Conservation (phyloP, 2,113 vertebrate genomes). For the Boulengeromyrus knoepffleri region DNA sequence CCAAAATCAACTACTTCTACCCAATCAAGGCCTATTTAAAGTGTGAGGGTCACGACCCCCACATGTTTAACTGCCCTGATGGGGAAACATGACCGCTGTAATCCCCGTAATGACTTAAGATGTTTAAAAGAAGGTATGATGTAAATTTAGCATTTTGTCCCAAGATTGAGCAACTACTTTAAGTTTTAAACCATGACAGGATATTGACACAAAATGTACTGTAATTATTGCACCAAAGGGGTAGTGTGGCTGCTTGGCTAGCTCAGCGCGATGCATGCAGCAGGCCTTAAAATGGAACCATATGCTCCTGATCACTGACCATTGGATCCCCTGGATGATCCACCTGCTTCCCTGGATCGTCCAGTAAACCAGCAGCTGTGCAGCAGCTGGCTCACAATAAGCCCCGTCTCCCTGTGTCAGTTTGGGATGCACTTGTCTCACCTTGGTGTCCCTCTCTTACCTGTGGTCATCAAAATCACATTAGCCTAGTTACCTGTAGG, state of each 20-base stretch:
- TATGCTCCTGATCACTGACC: conserved; percentile 18
- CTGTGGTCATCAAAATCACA: background rate
- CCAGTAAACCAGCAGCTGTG: conserved; percentile 23
- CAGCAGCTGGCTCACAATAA: conserved; percentile 15
- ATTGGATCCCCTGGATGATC: conserved; percentile 20
- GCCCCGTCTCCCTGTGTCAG: conserved; percentile 8
- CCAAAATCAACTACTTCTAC: background rate
- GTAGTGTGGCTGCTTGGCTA: background rate
- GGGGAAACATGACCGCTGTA: background rate
- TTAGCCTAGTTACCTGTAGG: background rate
- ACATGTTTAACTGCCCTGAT: background rate
- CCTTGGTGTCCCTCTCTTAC: conserved; percentile 22
- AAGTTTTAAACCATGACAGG: too few species aligned
- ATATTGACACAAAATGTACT: background rate
- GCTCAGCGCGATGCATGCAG: background rate
- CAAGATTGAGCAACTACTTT: background rate
- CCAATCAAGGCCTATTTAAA: background rate
- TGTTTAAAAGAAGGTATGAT: background rate
- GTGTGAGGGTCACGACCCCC: background rate
- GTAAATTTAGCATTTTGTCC: background rate
- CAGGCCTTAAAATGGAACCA: background rate
- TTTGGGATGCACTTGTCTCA: conserved; percentile 15
- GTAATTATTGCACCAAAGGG: background rate
- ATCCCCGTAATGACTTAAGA: background rate
- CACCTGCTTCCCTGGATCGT: conserved; percentile 18